phyloP scores from a whole-genome alignment of 1,140 invertebrate genomes.

The Drosophila pachea region DNA sequence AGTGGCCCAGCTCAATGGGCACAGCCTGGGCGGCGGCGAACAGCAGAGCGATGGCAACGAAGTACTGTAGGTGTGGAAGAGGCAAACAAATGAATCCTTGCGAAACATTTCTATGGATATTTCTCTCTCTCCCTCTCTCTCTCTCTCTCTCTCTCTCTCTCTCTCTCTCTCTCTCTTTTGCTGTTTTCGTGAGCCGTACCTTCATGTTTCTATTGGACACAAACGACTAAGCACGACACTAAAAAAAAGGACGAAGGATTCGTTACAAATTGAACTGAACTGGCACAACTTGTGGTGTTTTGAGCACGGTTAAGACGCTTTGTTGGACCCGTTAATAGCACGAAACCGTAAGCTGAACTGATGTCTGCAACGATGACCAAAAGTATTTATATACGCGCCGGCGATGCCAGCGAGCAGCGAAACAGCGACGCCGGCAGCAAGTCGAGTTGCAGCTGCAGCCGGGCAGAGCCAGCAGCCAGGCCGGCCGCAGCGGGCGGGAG shows the following conservation, averaged over 20 bases:
- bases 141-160: background rate
- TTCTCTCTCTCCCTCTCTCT: slow-evolving; percentile 3
- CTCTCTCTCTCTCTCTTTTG: slow-evolving; percentile 4
- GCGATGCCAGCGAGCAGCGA: slow-evolving; percentile 25
- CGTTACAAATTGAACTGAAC: slow-evolving; percentile 38
- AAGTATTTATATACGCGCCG: slow-evolving; percentile 76
- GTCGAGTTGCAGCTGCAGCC: slow-evolving; percentile 40
- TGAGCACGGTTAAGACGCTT: slow-evolving; percentile 46
- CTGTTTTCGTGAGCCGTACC: slow-evolving; percentile 34
- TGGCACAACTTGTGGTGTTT: slow-evolving; percentile 28
- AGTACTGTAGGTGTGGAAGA: slow-evolving; percentile 63
- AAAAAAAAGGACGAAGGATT: slow-evolving; percentile 55
- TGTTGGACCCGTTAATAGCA: slow-evolving; percentile 68
- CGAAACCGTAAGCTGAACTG: slow-evolving; percentile 77
- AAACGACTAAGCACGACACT: slow-evolving; percentile 29
- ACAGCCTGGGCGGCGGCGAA: slow-evolving; percentile 71
- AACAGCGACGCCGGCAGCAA: slow-evolving; percentile 18
- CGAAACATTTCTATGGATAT: background rate
- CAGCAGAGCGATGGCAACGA: slow-evolving; percentile 75
- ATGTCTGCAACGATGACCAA: slow-evolving; percentile 77
- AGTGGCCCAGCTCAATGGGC: slow-evolving; percentile 77
- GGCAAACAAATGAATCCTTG: slow-evolving; percentile 43
- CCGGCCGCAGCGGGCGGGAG: background rate
- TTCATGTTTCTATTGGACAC: slow-evolving; percentile 61
- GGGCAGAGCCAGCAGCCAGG: slow-evolving; percentile 1